Percentiles rank a stretch among this genome's conserved stretches.
Evolutionary conservation across 2,888 invertebrate genomes (phyloP).

Genomic region (Malacosoma neustria): DNA sequence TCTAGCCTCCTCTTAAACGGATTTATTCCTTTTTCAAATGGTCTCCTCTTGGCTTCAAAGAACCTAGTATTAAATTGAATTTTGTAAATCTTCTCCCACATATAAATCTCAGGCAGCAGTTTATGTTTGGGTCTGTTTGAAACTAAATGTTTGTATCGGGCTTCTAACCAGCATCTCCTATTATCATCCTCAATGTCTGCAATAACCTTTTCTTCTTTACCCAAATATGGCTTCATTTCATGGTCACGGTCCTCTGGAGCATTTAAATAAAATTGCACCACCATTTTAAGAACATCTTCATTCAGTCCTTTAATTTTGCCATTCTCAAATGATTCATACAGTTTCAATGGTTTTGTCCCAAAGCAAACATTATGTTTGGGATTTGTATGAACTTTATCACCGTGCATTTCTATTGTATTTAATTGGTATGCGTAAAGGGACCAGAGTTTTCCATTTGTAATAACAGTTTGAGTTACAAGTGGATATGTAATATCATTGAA

Average conservation of each 20-base stretch:
- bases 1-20: constrained; percentile 78
- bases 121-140: constrained; percentile 79
- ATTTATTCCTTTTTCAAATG: constrained; percentile 79
- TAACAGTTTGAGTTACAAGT: constrained; percentile 87
- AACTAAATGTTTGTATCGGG: constrained; percentile 79
- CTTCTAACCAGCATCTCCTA: constrained; percentile 81
- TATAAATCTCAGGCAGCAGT: constrained; percentile 79
- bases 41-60: constrained; percentile 79
- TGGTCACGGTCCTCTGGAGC: constrained; percentile 75
- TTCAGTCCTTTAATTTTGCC: constrained; percentile 86
- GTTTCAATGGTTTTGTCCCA: constrained; percentile 79
- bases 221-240: constrained; percentile 84
- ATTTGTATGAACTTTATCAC: constrained; percentile 77
- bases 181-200: constrained; percentile 82
- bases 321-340: constrained; percentile 84
- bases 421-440: constrained; percentile 93
- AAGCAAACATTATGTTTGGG: constrained; percentile 86
- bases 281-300: constrained; percentile 81
- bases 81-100: constrained; percentile 91
- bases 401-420: constrained; percentile 85
- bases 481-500: constrained; percentile 95
- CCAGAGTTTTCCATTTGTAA: constrained; percentile 92
- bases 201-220: constrained; percentile 65
- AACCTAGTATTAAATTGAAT: constrained; percentile 80
- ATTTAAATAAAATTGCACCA: constrained; percentile 85